Percentiles rank a stretch among this genome's conserved stretches.
Evolutionary conservation across 2,888 invertebrate genomes (phyloP).

Genomic region (Camptogramma bilineatum): DNA sequence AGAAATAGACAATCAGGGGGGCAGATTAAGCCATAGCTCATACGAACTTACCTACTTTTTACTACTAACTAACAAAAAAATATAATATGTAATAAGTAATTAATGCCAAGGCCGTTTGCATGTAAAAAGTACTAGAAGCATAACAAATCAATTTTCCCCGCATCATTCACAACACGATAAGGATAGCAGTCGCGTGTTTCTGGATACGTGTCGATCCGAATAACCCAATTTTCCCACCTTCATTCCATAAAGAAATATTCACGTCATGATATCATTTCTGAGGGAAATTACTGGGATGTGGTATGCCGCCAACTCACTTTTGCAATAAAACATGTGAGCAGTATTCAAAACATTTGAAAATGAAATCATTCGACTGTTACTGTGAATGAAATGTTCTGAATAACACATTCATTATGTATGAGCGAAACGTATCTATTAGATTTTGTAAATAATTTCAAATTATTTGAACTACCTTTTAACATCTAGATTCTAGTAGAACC

Average conservation of each 20-base stretch:
- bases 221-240: slow-evolving; percentile 10
- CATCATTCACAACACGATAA: slow-evolving; percentile 18
- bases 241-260: slow-evolving; percentile 13
- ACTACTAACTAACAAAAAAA: not conserved
- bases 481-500: not conserved
- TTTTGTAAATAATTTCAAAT: too few species aligned
- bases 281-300: not conserved
- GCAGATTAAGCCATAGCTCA: too few species aligned
- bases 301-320: not conserved
- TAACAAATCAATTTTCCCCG: slow-evolving; percentile 13
- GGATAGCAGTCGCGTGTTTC: not conserved
- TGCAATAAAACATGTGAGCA: not conserved
- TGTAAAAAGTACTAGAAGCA: not conserved
- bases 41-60: not conserved
- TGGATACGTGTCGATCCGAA: slow-evolving; percentile 1
- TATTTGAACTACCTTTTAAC: too few species aligned
- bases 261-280: not conserved
- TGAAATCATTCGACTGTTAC: not conserved
- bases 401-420: not conserved
- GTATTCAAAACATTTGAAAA: slow-evolving; percentile 1
- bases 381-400: not conserved
- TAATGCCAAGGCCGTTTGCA: not conserved
- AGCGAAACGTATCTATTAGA: too few species aligned
- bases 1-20: too few species aligned
- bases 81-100: not conserved